Percentiles rank a stretch among this genome's conserved stretches.
phyloP scores from a whole-genome alignment of 2,888 invertebrate genomes.

The Sylvicola cinctus region DNA sequence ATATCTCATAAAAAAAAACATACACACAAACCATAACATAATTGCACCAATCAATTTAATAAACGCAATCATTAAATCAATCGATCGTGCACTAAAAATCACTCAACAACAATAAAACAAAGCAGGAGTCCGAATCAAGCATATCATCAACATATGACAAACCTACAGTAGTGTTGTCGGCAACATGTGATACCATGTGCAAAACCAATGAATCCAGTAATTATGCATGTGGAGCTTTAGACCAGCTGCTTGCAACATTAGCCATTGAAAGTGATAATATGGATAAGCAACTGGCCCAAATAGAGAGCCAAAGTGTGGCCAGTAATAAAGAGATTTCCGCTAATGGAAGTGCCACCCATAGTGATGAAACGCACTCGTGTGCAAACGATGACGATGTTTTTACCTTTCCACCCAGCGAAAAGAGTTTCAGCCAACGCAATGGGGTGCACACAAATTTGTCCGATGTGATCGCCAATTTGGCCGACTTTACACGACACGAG shows the following conservation, averaged over 20 bases:
- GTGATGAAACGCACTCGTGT: not conserved
- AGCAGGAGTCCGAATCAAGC: no score
- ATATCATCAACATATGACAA: no score
- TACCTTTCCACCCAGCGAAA: no score
- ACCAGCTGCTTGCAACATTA: conserved; percentile 11
- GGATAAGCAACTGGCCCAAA: conserved; percentile 9
- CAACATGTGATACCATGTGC: no score
- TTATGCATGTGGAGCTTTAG: conserved; percentile 10
- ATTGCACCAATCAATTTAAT: no score
- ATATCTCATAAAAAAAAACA: no score
- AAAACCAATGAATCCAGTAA: not conserved
- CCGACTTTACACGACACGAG: conserved; percentile 11
- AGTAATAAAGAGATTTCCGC: conserved; percentile 6
- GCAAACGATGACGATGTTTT: not conserved
- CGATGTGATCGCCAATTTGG: conserved; percentile 12
- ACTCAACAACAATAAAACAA: no score
- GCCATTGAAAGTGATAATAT: conserved; percentile 11
- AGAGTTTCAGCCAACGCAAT: not conserved
- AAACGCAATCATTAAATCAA: no score
- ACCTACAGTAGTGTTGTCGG: no score
- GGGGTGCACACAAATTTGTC: conserved; percentile 4
- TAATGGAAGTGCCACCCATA: not conserved
- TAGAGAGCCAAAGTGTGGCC: conserved; percentile 1
- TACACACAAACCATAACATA: no score
- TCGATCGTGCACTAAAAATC: no score